Evolutionary conservation across 2,888 invertebrate genomes (phyloP).

Genomic region (Coelinius sp.): DNA sequence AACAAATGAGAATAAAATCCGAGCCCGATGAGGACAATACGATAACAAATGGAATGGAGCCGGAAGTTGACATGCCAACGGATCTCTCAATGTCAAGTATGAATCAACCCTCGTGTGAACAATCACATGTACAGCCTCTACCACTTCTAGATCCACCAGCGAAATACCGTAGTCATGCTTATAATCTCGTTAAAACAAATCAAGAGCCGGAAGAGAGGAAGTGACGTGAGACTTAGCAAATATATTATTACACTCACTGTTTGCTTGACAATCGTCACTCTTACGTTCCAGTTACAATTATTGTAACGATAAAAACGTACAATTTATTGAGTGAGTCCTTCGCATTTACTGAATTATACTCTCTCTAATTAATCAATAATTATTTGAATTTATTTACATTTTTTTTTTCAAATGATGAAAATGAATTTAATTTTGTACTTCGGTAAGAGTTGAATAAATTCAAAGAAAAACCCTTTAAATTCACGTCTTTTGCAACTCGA

Average conservation of each 20-base stretch:
- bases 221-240: conserved; percentile 65
- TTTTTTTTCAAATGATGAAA: no score
- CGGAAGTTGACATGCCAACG: conserved; percentile 68
- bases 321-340: background rate
- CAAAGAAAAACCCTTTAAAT: background rate
- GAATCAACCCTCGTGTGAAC: conserved; percentile 59
- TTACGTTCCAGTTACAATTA: background rate
- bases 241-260: background rate
- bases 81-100: conserved; percentile 69
- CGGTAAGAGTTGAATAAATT: no score
- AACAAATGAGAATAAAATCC: conserved; percentile 77
- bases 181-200: conserved; percentile 67
- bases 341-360: background rate
- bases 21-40: conserved; percentile 65
- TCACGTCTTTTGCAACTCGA: background rate
- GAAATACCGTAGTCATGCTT: conserved; percentile 69
- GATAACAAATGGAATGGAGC: conserved; percentile 59
- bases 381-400: background rate
- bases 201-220: conserved; percentile 68
- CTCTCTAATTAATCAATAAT: background rate
- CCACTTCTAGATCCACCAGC: conserved; percentile 67
- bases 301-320: background rate
- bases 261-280: conserved; percentile 2
- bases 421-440: no score
- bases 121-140: conserved; percentile 55